Base-by-base conservation (phyloP, 2,888 invertebrate species). In the Drosophila setosimentum region DNA sequence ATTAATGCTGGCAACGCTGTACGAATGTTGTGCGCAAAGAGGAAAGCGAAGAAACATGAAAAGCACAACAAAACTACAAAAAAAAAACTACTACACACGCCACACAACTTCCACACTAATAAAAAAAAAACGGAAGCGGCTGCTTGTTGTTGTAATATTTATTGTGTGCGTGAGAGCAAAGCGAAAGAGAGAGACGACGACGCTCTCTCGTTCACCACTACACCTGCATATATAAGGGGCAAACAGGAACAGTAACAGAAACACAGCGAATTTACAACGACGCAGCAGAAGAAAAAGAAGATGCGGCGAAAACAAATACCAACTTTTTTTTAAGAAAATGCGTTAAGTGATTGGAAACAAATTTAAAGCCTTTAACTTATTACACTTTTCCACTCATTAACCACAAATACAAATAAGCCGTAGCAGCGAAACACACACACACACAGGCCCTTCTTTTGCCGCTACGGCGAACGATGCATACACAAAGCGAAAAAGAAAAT, bases 51-150 rank as follows among this genome's bases (percentile, higher is more conserved):
- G 78, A 87, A 87, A 83, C 81, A 78, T 76, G 76, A 72, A 85
- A 86, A 89, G 71, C 82, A 83, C 80, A 88, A 83, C 84, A 87
- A 88, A 88, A 87, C 78, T 80, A 77, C 69, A 85, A 82, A 82
- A 71, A 78, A 86, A 82, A 78, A 77, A 78, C 68, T 50, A 82
- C 68, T 59, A 13, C 61, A 62, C 49, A 65, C 63, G 64, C 32
- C 57, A 73, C 49, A 65, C 66, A 58, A 68, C 45, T 68, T 57
- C 49, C 51, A 70, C 55, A 62, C 35, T 24, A 45, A 24, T 24
- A 45, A 45, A 11, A 65, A 5, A 10, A 42, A 21, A 76, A 67
- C 84, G 70, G 75, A 78, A 80, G 68, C 76, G 73, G 58, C 63
- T 72, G 76, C 42, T 70, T 49, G 63, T 58, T 40, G 54, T 71